Evolutionary conservation across 2,888 invertebrate genomes (phyloP), one percentile per base, ranked within the genome.

Genomic region (Pterostichus madidus): DNA sequence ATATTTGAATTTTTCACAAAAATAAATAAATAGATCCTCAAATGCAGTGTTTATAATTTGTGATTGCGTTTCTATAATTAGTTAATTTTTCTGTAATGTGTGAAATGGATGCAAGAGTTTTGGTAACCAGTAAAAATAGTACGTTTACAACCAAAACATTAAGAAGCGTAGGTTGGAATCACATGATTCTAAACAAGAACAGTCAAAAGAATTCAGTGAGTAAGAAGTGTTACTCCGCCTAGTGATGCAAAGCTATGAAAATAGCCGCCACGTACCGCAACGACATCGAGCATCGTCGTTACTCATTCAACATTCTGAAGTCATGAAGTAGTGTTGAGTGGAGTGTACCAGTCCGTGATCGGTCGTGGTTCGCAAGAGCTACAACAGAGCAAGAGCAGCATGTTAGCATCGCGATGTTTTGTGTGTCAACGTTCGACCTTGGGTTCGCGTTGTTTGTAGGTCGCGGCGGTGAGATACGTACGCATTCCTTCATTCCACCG

Each of bases 371-470:
- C 17, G 64, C n/a, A 64, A 64, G 32, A 64, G 64, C 32, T 31
- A 32, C 5, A 64, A n/a, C 35, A 64, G 32, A 64, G 64, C 32
- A 32, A 32, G 11, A 64, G 35, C 35, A 17, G 35, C 64, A 59
- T 24, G 5, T 2, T 39, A 39, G 39, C 39, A 39, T 39, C 39
- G 39, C 39, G 6, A 46, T 71, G 39, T 15, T 83, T 83, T 77
- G 61, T 83, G 77, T 83, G 83, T 83, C 83, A 83, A 83, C 77
- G 83, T 83, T 64, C 83, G 83, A 83, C 83, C 83, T 83, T 83
- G 83, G 83, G 83, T 83, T 80, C 80, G 73, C 73, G 53, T 35
- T 80, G 35, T 73, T 76, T 77, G 64, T 77, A 76, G 83, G 77
- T 76, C 83, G 49, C 44, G 32, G 15, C 68, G 39, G 68, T 53